Evolutionary conservation across 1,140 invertebrate species (phyloP).

Genomic region (Chlorops oryzae): DNA sequence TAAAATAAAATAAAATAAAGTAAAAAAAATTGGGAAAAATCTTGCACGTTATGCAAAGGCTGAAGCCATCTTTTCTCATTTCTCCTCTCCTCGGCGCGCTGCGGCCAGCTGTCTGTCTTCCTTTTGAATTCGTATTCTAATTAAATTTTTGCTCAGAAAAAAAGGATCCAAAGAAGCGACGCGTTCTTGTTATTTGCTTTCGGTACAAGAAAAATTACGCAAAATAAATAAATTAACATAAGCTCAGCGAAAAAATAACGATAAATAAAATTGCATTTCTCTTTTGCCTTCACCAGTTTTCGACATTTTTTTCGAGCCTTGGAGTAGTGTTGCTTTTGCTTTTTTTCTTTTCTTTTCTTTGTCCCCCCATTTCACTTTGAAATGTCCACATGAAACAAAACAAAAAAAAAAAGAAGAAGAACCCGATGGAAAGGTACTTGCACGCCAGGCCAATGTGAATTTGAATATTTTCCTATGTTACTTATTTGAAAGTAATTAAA

Average conservation of each 20-base stretch:
- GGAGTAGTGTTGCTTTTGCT: no score
- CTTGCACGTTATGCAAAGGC: background rate
- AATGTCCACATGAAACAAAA: constrained; percentile 7
- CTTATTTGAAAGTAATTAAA: constrained; percentile 45
- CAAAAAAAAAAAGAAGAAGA: constrained; percentile 13
- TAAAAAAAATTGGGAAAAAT: background rate
- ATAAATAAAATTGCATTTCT: constrained; percentile 46
- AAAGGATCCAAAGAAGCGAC: constrained; percentile 10
- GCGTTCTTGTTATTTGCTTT: constrained; percentile 36
- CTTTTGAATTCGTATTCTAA: constrained; percentile 39
- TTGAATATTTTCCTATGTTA: constrained; percentile 24
- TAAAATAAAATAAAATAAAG: constrained; percentile 6
- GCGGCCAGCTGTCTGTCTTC: constrained; percentile 9
- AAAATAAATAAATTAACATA: constrained; percentile 48
- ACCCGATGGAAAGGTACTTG: constrained; percentile 21
- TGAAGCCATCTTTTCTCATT: constrained; percentile 28
- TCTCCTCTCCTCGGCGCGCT: constrained; percentile 21
- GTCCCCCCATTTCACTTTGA: constrained; percentile 1
- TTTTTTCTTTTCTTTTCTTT: constrained; percentile 16
- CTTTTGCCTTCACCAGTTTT: background rate
- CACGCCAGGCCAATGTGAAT: background rate
- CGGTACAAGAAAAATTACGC: constrained; percentile 46
- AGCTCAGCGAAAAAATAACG: constrained; percentile 39
- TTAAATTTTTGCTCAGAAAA: constrained; percentile 25
- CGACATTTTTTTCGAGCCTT: no score